Evolutionary conservation across 2,797 vertebrate genomes (phyloP).

Genomic region (Chloroceryle amazona): DNA sequence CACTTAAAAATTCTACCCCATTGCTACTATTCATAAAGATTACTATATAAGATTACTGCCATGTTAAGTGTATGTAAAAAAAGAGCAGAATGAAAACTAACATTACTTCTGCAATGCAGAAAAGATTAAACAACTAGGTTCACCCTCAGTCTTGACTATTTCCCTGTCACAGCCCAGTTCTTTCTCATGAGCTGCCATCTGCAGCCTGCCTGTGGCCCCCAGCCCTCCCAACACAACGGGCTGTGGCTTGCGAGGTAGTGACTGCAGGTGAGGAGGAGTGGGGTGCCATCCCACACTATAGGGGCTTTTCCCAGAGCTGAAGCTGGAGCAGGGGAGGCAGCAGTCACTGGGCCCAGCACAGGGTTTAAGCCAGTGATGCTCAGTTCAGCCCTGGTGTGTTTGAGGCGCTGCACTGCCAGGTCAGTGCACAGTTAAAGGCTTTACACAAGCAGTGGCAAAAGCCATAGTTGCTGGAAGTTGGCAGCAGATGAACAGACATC

Average conservation of each 20-base stretch:
- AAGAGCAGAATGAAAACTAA: background rate
- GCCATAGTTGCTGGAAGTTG: too few relatives aligned
- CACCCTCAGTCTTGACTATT: background rate
- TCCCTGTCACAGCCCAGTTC: background rate
- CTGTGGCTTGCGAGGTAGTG: background rate
- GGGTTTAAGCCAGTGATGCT: rapidly evolving
- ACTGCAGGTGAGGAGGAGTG: background rate
- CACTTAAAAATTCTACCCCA: background rate
- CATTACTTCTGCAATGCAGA: background rate
- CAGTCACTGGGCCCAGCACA: background rate
- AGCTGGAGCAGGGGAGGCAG: background rate
- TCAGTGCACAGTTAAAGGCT: rapidly evolving
- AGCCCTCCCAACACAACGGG: background rate
- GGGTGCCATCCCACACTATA: background rate
- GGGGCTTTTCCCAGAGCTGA: background rate
- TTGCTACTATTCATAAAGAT: background rate
- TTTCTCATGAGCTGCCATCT: background rate
- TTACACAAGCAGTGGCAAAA: too few relatives aligned
- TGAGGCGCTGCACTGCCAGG: rapidly evolving
- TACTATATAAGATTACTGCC: background rate
- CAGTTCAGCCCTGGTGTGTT: background rate
- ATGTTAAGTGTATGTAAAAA: background rate
- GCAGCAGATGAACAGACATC: too few relatives aligned
- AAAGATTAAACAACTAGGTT: background rate
- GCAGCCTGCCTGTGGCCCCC: background rate